A percentile compares a stretch with the other conserved stretches of the same genome.
Conservation (phyloP, 2,888 invertebrate genomes). For the Athripsodes cinereus region DNA sequence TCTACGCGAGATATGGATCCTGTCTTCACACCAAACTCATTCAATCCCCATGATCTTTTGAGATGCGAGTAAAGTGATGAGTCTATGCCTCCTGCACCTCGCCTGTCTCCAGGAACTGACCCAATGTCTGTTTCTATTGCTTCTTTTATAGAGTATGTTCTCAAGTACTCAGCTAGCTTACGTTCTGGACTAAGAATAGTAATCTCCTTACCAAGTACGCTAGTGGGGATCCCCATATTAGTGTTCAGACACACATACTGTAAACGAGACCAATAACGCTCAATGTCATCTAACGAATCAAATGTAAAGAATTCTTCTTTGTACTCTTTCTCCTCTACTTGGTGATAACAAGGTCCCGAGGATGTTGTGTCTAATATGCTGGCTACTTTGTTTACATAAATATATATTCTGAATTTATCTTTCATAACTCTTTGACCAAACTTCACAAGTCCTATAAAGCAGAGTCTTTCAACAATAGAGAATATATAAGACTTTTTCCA, state of each 20-base stretch:
- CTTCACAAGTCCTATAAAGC: slow-evolving; percentile 63
- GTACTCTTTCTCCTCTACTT: slow-evolving; percentile 54
- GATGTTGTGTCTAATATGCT: slow-evolving; percentile 59
- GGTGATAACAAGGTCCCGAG: slow-evolving; percentile 55
- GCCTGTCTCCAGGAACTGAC: slow-evolving; percentile 62
- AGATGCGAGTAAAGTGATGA: slow-evolving; percentile 61
- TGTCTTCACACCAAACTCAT: slow-evolving; percentile 18
- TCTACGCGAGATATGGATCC: slow-evolving; percentile 9
- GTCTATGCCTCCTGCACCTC: slow-evolving; percentile 68
- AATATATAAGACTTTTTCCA: slow-evolving; percentile 53
- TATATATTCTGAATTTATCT: slow-evolving; percentile 64
- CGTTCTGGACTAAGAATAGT: slow-evolving; percentile 13
- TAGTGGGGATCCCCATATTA: slow-evolving; percentile 38
- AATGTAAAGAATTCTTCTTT: slow-evolving; percentile 51
- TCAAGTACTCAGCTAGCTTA: slow-evolving; percentile 17
- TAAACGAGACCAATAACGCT: slow-evolving; percentile 63
- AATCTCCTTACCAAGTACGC: slow-evolving; percentile 33
- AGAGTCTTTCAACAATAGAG: slow-evolving; percentile 51
- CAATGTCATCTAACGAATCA: slow-evolving; percentile 45
- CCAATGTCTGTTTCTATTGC: slow-evolving; percentile 46
- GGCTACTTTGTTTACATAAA: slow-evolving; percentile 60
- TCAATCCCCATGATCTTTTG: slow-evolving; percentile 53
- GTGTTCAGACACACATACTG: slow-evolving; percentile 64
- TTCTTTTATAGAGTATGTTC: slow-evolving; percentile 43
- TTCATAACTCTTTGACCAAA: slow-evolving; percentile 58